Conservation (phyloP, 2,797 vertebrate genomes). For the Acanthiza pusilla region DNA sequence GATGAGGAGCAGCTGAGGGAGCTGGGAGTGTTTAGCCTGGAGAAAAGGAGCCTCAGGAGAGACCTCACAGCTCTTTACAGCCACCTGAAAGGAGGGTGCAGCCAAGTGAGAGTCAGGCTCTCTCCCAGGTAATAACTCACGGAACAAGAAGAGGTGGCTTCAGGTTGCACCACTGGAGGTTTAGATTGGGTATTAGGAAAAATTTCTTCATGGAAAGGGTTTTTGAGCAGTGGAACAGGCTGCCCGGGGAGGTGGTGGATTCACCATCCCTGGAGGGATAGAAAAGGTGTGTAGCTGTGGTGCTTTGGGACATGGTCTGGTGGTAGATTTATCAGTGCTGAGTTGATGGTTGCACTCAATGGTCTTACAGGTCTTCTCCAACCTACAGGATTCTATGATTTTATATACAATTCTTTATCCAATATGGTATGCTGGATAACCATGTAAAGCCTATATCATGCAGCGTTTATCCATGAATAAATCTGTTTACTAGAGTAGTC, state of each 20-base stretch:
- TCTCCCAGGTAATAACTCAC: background rate
- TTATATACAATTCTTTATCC: background rate
- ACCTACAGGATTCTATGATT: background rate
- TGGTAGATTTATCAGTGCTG: background rate
- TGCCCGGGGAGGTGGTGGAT: background rate
- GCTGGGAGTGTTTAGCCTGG: background rate
- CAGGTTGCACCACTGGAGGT: rapidly evolving
- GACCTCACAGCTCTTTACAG: background rate
- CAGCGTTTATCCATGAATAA: background rate
- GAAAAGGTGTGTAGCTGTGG: background rate
- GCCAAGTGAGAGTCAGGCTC: rapidly evolving
- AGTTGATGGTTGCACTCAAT: background rate
- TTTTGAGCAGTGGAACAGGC: background rate
- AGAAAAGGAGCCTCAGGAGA: background rate
- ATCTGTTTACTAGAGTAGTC: background rate
- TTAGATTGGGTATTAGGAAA: background rate
- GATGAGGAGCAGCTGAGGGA: background rate
- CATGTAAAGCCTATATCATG: background rate
- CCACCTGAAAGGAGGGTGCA: background rate
- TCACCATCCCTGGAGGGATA: background rate
- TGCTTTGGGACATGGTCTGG: background rate
- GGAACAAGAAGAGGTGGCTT: background rate
- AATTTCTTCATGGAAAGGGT: background rate
- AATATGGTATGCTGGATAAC: background rate
- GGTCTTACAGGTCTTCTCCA: background rate